Evolutionary conservation across 2,113 vertebrate genomes (phyloP), one percentile per base, ranked within the genome.

Genomic region (Cariama cristata): DNA sequence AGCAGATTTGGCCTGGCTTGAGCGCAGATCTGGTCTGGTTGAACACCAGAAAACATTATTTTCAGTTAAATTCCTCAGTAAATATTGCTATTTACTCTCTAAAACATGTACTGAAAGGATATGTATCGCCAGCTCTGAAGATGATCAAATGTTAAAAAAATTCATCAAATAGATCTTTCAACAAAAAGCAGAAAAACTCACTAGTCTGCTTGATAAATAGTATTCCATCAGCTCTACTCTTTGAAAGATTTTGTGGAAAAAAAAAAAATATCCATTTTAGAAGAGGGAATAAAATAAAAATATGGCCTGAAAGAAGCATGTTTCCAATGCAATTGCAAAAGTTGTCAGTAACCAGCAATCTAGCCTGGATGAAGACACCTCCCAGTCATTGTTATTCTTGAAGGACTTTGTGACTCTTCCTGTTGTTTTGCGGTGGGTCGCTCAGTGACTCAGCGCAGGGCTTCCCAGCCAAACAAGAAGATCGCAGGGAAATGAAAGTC

Each of bases 361-460:
- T 59, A 35, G 56, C 19, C 77, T 86, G 73, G 64, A 83, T 92
- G 71, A 83, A 89, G 93, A 82, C 72, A 58, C 74, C 69, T 89
- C 77, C 79, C 71, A 79, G 88, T 73, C 82, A 76, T 18, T 80
- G 88, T 56, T 92, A 68, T 86, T 81, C 73, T 49, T 85, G 72
- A 96, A 94, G 66, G 64, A 94, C 89, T 97, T 72, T 96, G 75
- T 84, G 74, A 38, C 56, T 95, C 68, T 97, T 97, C 90, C 95
- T 96, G 90, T 97, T 97, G 86, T 93, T 94, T 56, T 79, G 30
- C 0, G 0, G 38, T 64, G 35, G 18, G 18, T 68, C 28, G 27
- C 67, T 87, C 62, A 42, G 66, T 93, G 96, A 95, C 74, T 97
- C 92, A 94, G 45, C 11, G 56, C 38, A 20, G 69, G 38, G 52